Base-by-base conservation (phyloP, 2,797 vertebrate species). In the Cyprinodon diabolis region DNA sequence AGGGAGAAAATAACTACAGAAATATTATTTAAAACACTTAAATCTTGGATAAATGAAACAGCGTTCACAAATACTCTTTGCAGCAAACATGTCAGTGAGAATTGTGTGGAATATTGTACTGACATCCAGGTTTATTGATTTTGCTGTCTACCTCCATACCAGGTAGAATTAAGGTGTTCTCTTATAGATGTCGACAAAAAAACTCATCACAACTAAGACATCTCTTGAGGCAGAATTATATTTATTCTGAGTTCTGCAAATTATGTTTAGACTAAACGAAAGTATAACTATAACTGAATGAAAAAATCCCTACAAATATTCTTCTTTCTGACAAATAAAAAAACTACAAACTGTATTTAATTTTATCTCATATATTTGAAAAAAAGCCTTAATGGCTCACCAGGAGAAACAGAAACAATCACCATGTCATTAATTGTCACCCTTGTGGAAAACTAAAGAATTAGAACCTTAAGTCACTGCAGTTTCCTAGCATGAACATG, bases 401-500 rank as follows among this genome's bases (percentile, higher is more conserved):
- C 62, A n/a, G 21, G n/a, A 65, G 13, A 45, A 23, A 6, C 10
- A 30, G 8, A n/a, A 71, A 76, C 0, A 75, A 25, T 69, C 51
- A 66, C 7, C 15, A 65, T 48, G 72, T 63, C 47, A 71, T 48
- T 15, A 1, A 37, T 11, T 74, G 47, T 62, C 55, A 8, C 13
- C 30, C 3, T 73, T 66, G 56, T 70, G 80, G 56, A 23, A 49
- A 25, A 66, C 37, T 0, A 72, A 21, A 67, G 30, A 43, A 51
- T 62, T 12, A 55, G 11, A 5, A 30, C 21, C 35, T 13, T 23
- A 43, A 17, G 75, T 81, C 66, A 66, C 74, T 58, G 68, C 83
- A 68, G 75, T 80, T 79, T 84, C 70, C 11, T 51, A 45, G 67
- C 35, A 77, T 76, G 62, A 25, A 13, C 35, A 56, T 6, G 60